Evolutionary conservation across 2,113 vertebrate genomes (phyloP), one percentile per base, ranked within the genome.

Genomic region (Pelecanoides urinatrix): DNA sequence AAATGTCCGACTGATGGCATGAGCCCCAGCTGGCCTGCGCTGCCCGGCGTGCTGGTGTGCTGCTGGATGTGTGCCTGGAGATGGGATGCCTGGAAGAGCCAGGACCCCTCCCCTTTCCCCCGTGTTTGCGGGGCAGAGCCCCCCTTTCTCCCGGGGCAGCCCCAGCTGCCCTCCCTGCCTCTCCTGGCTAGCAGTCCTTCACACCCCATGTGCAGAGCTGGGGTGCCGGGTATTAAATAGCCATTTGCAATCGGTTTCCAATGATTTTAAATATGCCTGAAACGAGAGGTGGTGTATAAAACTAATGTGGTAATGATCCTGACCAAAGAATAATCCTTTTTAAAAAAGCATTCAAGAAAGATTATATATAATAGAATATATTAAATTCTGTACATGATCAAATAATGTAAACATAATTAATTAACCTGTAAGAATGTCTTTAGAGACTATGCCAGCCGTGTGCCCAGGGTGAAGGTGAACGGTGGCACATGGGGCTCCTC

Each of bases 331-430:
- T 95, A 92, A 93, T 50, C 81, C 81, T 76, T 93, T 93, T 95
- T 88, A 89, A 94, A 97, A 97, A 96, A 97, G 91, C 90, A 91
- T 96, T 90, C 88, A 34, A 94, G 96, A 96, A 96, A 97, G 91
- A 81, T 83, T 95, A 90, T 95, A 94, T 94, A 96, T 95, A 96
- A 97, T 96, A 96, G 94, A 97, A 96, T 96, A 97, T 97, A 97
- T 97, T 97, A 97, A 97, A 96, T 97, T 96, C 92, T 95, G 95
- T 97, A 94, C 96, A 97, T 95, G 95, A 95, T 94, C 91, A 96
- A 97, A 97, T 93, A 95, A 96, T 97, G 97, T 96, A 97, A 97
- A 97, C 96, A 97, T 97, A 96, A 97, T 94, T 91, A 93, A 95
- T 95, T 97, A 96, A 96, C 88, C 93, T 62, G 82, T 96, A 96